Base-by-base conservation (phyloP, 1,140 invertebrate species). In the Drosophila prosaltans region DNA sequence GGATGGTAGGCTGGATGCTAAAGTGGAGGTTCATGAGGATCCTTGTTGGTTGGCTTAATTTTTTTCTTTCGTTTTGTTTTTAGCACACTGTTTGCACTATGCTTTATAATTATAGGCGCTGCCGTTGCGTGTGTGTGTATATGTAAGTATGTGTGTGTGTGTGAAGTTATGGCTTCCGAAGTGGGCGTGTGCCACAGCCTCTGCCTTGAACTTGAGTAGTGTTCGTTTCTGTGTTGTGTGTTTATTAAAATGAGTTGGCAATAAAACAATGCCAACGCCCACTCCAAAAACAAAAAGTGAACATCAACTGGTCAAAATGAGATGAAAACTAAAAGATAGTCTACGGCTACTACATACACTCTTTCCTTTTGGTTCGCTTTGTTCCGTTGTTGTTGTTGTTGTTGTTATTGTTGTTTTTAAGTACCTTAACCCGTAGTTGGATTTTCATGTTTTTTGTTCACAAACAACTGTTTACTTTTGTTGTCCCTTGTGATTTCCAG, bases 51-150 rank as follows among this genome's bases (percentile, higher is more conserved):
- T 36, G 3, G 32, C 32, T 36, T 36, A 6, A 36, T 6, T 36
- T 36, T 36, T 36, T 30, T 30, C 32, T 36, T 36, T 36, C 32
- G 32, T 36, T 36, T 36, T 36, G n/a, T 16, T 16, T 16, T 16
- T 16, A 36, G 32, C 39, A 48, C 32, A 43, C 8, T 40, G 63
- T 69, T 85, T 86, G 81, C 82, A 85, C 81, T 85, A 81, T 86
- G 81, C 65, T 68, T 86, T 71, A 85, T 85, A 85, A 85, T 85
- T 85, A 85, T 85, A 86, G 82, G 82, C 82, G 82, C 79, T 85
- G 82, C 57, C 65, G 26, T 75, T 26, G 45, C 45, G 64, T 61
- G 73, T 64, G 26, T 55, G 11, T 48, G 11, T 58, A 28, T 30
- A 3, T 54, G 57, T 55, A 43, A 36, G 10, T 28, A 45, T 30